Base-by-base conservation (phyloP, 1,140 invertebrate genomes). In the Artemia franciscana region DNA sequence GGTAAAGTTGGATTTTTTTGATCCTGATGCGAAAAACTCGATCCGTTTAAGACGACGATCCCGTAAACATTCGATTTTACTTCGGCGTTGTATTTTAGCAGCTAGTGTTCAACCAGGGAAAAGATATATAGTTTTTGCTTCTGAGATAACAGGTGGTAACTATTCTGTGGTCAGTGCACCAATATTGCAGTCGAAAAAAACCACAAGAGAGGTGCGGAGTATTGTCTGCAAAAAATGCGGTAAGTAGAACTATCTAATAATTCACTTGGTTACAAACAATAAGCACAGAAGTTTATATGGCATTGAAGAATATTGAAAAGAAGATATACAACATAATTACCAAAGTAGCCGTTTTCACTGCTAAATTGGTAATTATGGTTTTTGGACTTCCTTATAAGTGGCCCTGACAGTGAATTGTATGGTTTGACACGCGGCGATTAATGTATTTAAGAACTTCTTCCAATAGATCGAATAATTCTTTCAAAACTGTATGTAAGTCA, bases 101-200 rank as follows among this genome's bases (percentile, higher is more conserved):
- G 77, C 78, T 63, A 79, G 80, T 68, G 77, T 81, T 68, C 79
- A 80, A 67, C 74, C 77, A 66, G 77, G 79, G 63, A 78, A 79
- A 70, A 76, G 78, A 71, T 81, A 81, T 73, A 73, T 80, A 71
- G 78, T 81, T 73, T 82, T 81, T 74, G 79, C 79, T 69, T 78
- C 78, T 70, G 78, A 79, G 69, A 76, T 79, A 65, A 79, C 79
- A 72, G 77, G 78, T 67, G 77, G 79, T 69, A 81, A 81, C 73
- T 80, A 80, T 71, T 79, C 78, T 66, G 79, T 79, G 62, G 74
- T 79, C 63, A 79, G 80, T 64, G 78, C 80, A 69, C 80, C 80
- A 62, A 75, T 79, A 65, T 70, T 73, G 61, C 70, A 73, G 62
- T 74, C 70, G 66, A 75, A 76, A 67, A 78, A 77, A 66, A 78